phyloP scores from a whole-genome alignment of 2,113 vertebrate species.

The Cyphomyrus plagiostoma region DNA sequence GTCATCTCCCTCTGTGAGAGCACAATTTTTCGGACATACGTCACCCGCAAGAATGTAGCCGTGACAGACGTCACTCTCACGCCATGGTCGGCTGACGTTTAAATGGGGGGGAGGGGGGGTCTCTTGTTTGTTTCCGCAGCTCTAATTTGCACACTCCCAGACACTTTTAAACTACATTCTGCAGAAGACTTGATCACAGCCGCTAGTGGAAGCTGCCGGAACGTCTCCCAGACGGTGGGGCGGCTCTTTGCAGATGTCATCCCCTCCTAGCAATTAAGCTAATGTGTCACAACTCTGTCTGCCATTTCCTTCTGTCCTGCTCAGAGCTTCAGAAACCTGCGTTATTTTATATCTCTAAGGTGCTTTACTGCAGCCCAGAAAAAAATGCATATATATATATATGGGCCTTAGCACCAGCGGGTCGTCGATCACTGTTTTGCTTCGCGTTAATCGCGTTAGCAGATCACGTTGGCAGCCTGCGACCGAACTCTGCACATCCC shows the following conservation, averaged over 20 bases:
- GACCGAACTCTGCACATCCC: not conserved
- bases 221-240: not conserved
- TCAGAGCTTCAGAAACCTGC: not conserved
- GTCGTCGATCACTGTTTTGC: not conserved
- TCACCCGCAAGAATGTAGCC: not conserved
- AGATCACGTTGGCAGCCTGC: not conserved
- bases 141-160: not conserved
- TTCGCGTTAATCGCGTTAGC: not conserved
- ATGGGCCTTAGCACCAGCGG: not conserved
- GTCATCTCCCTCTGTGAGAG: not conserved
- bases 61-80: not conserved
- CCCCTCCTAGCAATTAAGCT: not conserved
- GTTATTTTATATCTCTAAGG: not conserved
- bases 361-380: not conserved
- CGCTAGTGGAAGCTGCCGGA: not conserved
- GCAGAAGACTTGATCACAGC: not conserved
- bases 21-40: not conserved
- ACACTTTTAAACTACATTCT: not conserved
- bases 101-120: not conserved
- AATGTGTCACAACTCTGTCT: not conserved
- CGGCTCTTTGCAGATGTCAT: not conserved
- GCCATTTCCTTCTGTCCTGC: not conserved
- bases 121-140: not conserved
- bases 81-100: not conserved
- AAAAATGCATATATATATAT: not conserved